These are phyloP conservation scores for Florisuga fusca DNA, from an alignment of 2,797 vertebrate genomes.

Conservation along the genomic window DNA sequence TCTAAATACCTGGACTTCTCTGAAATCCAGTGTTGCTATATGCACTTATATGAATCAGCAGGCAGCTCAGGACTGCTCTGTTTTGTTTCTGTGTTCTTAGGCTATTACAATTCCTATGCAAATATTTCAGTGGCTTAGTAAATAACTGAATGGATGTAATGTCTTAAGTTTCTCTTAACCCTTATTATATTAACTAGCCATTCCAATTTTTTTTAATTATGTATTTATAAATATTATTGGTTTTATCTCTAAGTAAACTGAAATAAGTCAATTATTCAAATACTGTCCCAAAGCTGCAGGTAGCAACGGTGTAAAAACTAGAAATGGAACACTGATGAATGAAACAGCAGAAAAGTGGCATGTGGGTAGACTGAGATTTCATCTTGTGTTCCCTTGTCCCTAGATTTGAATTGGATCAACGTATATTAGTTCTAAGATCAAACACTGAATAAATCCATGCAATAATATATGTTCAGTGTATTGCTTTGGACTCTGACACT, in stretches of 20 bases:
- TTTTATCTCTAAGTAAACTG: background rate
- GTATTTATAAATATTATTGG: background rate
- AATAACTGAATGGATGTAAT: background rate
- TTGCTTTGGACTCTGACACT: background rate
- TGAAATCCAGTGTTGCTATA: background rate
- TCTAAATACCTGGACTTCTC: background rate
- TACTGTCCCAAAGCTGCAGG: background rate
- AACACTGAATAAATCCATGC: background rate
- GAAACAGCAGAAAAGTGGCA: background rate
- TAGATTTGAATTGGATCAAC: background rate
- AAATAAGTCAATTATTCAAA: background rate
- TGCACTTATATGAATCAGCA: background rate
- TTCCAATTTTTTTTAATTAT: background rate
- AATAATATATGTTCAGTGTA: background rate
- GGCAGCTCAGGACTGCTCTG: background rate
- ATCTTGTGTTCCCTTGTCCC: background rate
- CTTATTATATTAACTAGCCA: background rate
- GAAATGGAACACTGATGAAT: background rate
- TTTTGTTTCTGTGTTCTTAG: background rate
- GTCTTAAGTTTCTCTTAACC: background rate
- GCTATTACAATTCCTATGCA: background rate
- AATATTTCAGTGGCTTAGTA: background rate
- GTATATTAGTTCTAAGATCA: background rate
- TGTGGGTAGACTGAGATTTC: background rate
- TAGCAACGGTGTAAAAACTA: background rate